phyloP scores from a whole-genome alignment of 2,797 vertebrate genomes.

The Nyctalus aviator region DNA sequence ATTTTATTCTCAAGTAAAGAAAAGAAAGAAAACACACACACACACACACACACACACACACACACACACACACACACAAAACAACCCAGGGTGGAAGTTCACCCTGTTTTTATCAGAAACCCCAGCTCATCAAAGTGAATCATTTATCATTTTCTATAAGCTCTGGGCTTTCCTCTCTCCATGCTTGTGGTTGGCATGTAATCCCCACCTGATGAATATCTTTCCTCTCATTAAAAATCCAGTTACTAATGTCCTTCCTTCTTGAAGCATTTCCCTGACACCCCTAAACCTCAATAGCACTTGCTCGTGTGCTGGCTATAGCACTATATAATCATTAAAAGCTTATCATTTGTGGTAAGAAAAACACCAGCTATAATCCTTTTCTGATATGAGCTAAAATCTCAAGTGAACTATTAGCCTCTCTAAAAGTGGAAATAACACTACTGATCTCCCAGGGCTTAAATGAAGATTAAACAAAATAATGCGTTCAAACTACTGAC shows the following conservation, averaged over 20 bases:
- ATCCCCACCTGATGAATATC: not conserved
- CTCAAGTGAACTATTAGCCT: not conserved
- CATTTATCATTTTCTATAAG: not conserved
- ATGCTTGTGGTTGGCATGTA: not conserved
- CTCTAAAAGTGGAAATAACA: not conserved
- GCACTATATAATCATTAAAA: not conserved
- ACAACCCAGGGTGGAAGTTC: not conserved
- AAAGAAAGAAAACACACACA: not conserved
- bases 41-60: too few relatives aligned
- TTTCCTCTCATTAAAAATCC: not conserved
- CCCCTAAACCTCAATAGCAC: not conserved
- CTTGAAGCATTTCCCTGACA: not conserved
- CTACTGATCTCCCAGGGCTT: not conserved
- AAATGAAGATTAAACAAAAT: not conserved
- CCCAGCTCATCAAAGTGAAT: not conserved
- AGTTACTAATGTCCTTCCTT: not conserved
- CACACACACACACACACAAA: not conserved
- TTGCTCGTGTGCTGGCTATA: not conserved
- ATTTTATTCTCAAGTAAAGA: constrained; percentile 28
- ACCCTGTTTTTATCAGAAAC: not conserved
- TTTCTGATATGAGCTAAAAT: not conserved
- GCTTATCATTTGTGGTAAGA: not conserved
- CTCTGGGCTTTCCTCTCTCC: not conserved
- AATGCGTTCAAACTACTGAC: not conserved
- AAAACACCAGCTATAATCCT: not conserved